Conservation (phyloP, 2,113 vertebrate species). For the Salvator merianae region DNA sequence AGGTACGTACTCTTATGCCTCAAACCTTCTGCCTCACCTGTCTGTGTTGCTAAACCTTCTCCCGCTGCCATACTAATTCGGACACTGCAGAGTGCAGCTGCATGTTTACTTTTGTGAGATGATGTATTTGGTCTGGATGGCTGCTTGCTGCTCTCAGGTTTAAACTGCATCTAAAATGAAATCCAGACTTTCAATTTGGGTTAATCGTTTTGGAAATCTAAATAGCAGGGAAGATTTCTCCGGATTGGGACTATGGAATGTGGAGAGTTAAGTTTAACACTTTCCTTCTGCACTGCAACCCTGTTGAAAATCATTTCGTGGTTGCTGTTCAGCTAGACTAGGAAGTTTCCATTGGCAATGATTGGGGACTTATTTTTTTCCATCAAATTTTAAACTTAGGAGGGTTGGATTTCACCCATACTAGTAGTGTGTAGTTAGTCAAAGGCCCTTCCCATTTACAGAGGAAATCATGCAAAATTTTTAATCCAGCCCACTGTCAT, state of each 20-base stretch:
- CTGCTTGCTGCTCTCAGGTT: no score
- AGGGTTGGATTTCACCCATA: no score
- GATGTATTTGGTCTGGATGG: neutral
- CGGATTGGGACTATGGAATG: neutral
- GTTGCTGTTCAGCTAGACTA: neutral
- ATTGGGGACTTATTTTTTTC: neutral
- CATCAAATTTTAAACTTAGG: neutral
- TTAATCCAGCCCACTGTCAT: neutral
- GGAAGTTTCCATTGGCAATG: neutral
- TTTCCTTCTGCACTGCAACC: neutral
- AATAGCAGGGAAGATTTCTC: neutral
- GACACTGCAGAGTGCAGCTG: neutral
- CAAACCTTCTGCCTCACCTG: neutral
- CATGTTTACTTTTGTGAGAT: neutral
- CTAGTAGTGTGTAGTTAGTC: neutral
- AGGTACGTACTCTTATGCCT: constrained; percentile 49
- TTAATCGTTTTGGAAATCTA: neutral
- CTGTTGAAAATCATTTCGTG: neutral
- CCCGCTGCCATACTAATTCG: neutral
- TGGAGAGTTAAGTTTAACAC: neutral
- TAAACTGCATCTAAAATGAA: neutral
- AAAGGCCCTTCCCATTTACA: neutral
- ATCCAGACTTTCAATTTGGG: neutral
- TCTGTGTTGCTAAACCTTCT: neutral
- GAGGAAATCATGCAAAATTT: neutral